phyloP scores from a whole-genome alignment of 1,140 invertebrate genomes.

The Polypedilum vanderplanki region DNA sequence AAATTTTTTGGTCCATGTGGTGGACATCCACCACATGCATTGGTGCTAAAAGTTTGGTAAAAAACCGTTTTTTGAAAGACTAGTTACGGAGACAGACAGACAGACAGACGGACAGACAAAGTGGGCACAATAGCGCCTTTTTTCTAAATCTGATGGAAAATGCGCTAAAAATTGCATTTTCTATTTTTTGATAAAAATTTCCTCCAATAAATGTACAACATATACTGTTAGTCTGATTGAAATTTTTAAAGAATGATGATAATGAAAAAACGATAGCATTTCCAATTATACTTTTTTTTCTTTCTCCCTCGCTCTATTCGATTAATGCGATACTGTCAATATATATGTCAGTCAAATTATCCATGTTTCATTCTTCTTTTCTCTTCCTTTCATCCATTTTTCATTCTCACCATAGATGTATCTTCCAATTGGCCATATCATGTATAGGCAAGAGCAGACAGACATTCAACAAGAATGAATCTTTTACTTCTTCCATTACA shows the following conservation, averaged over 20 bases:
- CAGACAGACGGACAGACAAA: too few relatives aligned
- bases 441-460: too few relatives aligned
- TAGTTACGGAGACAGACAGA: too few relatives aligned
- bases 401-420: not conserved
- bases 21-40: too few relatives aligned
- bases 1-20: too few relatives aligned
- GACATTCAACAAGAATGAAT: too few relatives aligned
- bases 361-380: slow-evolving; percentile 3
- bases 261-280: not conserved
- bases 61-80: too few relatives aligned
- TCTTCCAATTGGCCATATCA: too few relatives aligned
- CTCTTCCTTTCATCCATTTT: not conserved
- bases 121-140: too few relatives aligned
- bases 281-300: not conserved
- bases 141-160: too few relatives aligned
- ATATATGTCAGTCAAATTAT: slow-evolving; percentile 28
- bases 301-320: not conserved
- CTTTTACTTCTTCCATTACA: too few relatives aligned
- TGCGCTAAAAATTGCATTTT: not conserved
- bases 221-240: not conserved
- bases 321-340: slow-evolving; percentile 28
- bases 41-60: too few relatives aligned
- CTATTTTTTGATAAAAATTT: not conserved
- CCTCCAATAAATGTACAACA: not conserved
- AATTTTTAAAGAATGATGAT: not conserved